Conservation (phyloP, 2,888 invertebrate species). For the Amiota communis region DNA sequence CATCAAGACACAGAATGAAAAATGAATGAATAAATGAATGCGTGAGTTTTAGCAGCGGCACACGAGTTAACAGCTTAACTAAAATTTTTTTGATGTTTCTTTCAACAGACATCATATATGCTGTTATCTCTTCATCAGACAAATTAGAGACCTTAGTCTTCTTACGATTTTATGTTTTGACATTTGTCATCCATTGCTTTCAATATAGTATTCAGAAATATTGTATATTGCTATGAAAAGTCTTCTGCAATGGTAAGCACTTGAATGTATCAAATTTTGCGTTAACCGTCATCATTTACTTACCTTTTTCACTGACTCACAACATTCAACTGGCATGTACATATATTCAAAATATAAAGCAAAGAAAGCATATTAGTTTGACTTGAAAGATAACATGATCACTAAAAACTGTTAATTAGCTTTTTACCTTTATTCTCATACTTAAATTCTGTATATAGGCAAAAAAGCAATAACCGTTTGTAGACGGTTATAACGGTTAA, state of each 20-base stretch:
- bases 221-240: too few relatives aligned
- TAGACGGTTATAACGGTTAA: slow-evolving; percentile 1
- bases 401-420: not conserved
- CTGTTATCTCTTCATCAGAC: not conserved
- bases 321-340: not conserved
- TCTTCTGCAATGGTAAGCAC: not conserved
- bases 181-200: slow-evolving; percentile 1
- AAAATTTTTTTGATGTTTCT: too few relatives aligned
- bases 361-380: not conserved
- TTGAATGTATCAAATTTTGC: too few relatives aligned
- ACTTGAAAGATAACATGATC: not conserved
- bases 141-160: not conserved
- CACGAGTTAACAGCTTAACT: too few relatives aligned
- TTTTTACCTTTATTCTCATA: not conserved
- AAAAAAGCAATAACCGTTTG: not conserved
- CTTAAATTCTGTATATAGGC: not conserved
- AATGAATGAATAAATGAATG: too few relatives aligned
- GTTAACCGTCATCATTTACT: not conserved
- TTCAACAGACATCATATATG: slow-evolving; percentile 2
- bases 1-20: too few relatives aligned
- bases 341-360: not conserved
- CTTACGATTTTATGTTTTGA: not conserved
- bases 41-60: too few relatives aligned
- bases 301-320: not conserved
- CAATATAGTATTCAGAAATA: not conserved